A percentile compares a stretch with the other conserved stretches of the same genome.
Evolutionary conservation across 2,113 vertebrate genomes (phyloP).

Genomic region (Protomyctophum bolini): DNA sequence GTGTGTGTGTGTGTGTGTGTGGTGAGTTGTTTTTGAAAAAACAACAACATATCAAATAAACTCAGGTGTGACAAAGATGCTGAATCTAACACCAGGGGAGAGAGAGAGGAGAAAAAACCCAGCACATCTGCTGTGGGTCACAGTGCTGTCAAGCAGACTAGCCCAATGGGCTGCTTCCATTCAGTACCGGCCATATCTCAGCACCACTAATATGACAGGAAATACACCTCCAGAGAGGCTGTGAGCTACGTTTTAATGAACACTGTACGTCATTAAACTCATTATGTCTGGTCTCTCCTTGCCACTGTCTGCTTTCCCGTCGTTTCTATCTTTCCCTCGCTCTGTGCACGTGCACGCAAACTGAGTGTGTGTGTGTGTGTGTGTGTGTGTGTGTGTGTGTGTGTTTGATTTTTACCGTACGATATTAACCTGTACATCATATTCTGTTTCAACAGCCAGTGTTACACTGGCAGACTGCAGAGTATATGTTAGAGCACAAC

Average conservation of each 20-base stretch:
- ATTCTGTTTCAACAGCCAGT: slow-evolving; percentile 17
- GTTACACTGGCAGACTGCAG: slow-evolving; percentile 16
- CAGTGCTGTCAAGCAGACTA: slow-evolving; percentile 62
- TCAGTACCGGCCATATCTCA: slow-evolving; percentile 64
- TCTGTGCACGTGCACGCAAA: slow-evolving; percentile 17
- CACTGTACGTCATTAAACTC: slow-evolving; percentile 70
- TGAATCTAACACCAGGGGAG: slow-evolving; percentile 40
- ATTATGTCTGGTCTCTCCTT: slow-evolving; percentile 63
- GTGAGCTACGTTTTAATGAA: slow-evolving; percentile 73
- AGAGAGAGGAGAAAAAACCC: slow-evolving; percentile 17
- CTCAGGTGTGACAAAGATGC: slow-evolving; percentile 65
- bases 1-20: too few relatives aligned
- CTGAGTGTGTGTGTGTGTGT: neutral
- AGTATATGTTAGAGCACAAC: slow-evolving; percentile 24
- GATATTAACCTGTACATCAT: slow-evolving; percentile 30
- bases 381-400: neutral
- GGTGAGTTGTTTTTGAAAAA: slow-evolving; percentile 22
- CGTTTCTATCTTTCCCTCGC: slow-evolving; percentile 20
- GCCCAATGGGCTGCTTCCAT: slow-evolving; percentile 67
- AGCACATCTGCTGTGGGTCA: slow-evolving; percentile 76
- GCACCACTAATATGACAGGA: slow-evolving; percentile 71
- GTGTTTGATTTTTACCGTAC: slow-evolving; percentile 29
- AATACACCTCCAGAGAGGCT: slow-evolving; percentile 68
- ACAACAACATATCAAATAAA: slow-evolving; percentile 18
- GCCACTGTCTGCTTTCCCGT: slow-evolving; percentile 33